Conservation (phyloP, 1,140 invertebrate genomes). For the Hetaerina americana region DNA sequence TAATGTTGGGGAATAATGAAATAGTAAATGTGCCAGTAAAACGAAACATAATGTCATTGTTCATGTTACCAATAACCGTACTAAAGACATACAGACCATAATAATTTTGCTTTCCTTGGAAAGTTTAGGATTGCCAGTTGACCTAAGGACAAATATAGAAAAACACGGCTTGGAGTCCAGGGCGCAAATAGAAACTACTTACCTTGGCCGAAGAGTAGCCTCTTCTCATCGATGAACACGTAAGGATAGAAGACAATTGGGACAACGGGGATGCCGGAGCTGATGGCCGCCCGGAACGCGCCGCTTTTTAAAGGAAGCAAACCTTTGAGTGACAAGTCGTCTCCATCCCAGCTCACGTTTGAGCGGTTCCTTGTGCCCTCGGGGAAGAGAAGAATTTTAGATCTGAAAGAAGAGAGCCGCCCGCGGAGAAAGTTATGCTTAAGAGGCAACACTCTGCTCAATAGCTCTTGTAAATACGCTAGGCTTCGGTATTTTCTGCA, state of each 20-base stretch:
- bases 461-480: too few relatives aligned
- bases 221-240: not conserved
- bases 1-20: too few relatives aligned
- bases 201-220: not conserved
- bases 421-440: too few relatives aligned
- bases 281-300: not conserved
- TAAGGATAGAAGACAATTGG: not conserved
- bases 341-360: conserved; percentile 16
- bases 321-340: conserved; percentile 21
- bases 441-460: too few relatives aligned
- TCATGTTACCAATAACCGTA: too few relatives aligned
- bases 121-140: not conserved
- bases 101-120: too few relatives aligned
- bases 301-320: conserved; percentile 23
- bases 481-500: too few relatives aligned
- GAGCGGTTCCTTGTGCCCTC: conserved; percentile 41
- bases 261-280: not conserved
- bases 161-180: too few relatives aligned
- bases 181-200: not conserved
- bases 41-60: too few relatives aligned
- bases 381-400: conserved; percentile 49
- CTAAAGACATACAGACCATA: too few relatives aligned
- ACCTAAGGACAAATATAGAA: not conserved
- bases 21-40: too few relatives aligned
- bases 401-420: too few relatives aligned